A percentile compares a stretch with the other conserved stretches of the same genome.
These are phyloP conservation scores for Cyprinella venusta DNA, from an alignment of 2,797 vertebrate species.

Conservation along the genomic window DNA sequence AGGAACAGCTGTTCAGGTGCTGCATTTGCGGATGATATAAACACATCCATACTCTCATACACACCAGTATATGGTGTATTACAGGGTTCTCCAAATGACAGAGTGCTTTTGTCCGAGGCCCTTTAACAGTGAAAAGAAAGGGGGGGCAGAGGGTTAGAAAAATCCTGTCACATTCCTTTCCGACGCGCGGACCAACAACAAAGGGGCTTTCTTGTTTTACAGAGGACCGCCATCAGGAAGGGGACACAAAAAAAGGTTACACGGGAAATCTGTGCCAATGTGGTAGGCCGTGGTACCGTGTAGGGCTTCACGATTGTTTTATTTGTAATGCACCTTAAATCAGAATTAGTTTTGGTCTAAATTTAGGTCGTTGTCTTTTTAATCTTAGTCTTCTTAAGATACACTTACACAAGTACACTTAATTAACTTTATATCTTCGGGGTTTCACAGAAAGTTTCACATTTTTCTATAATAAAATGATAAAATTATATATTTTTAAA, in stretches of 20 bases:
- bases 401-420: neutral
- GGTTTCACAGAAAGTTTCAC: neutral
- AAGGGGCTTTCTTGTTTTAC: slow-evolving; percentile 78
- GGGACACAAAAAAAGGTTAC: slow-evolving; percentile 71
- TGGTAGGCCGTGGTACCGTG: neutral
- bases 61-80: slow-evolving; percentile 70
- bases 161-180: slow-evolving; percentile 83
- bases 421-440: too few relatives aligned
- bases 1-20: slow-evolving; percentile 59
- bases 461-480: neutral
- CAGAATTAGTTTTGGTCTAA: neutral
- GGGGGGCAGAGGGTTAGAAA: slow-evolving; percentile 58
- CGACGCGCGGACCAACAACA: slow-evolving; percentile 79
- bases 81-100: slow-evolving; percentile 83
- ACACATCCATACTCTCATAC: slow-evolving; percentile 32
- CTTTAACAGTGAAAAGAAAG: slow-evolving; percentile 58
- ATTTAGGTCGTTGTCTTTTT: neutral
- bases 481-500: neutral
- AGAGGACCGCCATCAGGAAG: slow-evolving; percentile 64
- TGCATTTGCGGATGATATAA: slow-evolving; percentile 39
- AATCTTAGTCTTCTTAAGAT: neutral
- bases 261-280: slow-evolving; percentile 71
- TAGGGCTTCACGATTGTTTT: neutral
- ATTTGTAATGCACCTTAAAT: slow-evolving; percentile 40
- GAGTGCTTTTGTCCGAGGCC: slow-evolving; percentile 81